phyloP scores from a whole-genome alignment of 2,113 vertebrate species.

The Microcebus griseorufus region DNA sequence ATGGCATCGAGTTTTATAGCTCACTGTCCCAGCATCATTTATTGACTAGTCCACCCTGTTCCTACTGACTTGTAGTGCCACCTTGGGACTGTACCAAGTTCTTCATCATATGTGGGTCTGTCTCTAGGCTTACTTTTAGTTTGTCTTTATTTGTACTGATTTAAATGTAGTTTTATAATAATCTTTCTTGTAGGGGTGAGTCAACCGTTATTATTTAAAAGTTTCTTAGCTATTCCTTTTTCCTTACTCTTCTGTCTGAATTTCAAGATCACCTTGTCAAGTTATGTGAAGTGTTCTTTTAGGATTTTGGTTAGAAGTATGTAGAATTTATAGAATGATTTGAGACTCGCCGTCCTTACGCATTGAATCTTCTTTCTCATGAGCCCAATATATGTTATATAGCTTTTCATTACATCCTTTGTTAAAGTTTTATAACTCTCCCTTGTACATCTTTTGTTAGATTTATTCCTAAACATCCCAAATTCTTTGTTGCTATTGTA shows the following conservation, averaged over 20 bases:
- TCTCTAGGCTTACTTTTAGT: neutral
- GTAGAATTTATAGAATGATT: constrained; percentile 42
- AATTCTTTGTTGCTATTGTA: neutral
- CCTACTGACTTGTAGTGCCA: neutral
- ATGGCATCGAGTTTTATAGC: neutral
- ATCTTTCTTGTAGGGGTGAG: neutral
- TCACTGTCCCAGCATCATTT: neutral
- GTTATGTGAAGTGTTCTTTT: constrained; percentile 15
- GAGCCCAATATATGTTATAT: neutral
- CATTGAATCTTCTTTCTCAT: neutral
- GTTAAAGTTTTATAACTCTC: constrained; percentile 35
- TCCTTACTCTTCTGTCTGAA: neutral
- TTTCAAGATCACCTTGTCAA: constrained; percentile 50
- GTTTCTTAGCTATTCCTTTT: neutral
- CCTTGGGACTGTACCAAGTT: neutral
- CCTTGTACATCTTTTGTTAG: constrained; percentile 16
- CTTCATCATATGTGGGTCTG: neutral
- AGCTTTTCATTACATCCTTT: constrained; percentile 36
- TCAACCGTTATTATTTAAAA: neutral
- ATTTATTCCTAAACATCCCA: constrained; percentile 33
- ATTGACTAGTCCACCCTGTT: neutral
- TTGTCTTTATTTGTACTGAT: neutral
- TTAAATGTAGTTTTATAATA: neutral
- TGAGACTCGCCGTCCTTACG: constrained; percentile 4
- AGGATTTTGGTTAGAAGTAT: constrained; percentile 22